phyloP scores from a whole-genome alignment of 2,797 vertebrate species.

The Ptychobarbus kaznakovi region DNA sequence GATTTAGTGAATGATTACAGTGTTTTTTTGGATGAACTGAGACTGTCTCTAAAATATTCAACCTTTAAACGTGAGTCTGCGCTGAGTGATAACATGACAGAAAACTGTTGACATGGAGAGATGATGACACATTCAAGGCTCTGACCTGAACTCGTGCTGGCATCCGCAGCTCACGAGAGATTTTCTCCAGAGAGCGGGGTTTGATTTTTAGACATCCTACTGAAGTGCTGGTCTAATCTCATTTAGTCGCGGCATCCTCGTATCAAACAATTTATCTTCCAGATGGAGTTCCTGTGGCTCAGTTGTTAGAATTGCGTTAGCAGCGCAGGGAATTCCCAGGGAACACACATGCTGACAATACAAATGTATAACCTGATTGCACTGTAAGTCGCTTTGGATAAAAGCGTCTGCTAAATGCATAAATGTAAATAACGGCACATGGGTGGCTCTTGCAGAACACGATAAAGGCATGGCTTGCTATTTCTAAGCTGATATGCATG shows the following conservation, averaged over 20 bases:
- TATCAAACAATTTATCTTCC: slow-evolving; percentile 19
- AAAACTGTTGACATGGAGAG: slow-evolving; percentile 61
- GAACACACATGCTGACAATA: no score
- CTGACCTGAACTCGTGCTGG: slow-evolving; percentile 50
- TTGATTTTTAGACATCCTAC: background rate
- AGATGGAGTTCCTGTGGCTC: no score
- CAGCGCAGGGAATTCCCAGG: no score
- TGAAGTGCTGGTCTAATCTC: slow-evolving; percentile 9
- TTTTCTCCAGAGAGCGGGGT: background rate
- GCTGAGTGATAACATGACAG: slow-evolving; percentile 61
- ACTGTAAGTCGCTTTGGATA: no score
- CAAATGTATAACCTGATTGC: no score
- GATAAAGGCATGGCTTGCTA: slow-evolving; percentile 19
- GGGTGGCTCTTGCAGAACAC: background rate
- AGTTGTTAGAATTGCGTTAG: no score
- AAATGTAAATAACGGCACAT: slow-evolving; percentile 2
- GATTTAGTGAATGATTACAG: background rate
- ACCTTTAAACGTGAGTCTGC: slow-evolving; percentile 56
- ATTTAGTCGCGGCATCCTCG: background rate
- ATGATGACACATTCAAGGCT: slow-evolving; percentile 61
- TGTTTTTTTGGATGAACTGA: background rate
- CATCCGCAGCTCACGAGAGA: slow-evolving; percentile 41
- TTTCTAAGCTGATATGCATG: slow-evolving; percentile 48
- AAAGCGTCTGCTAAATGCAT: no score
- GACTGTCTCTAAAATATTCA: slow-evolving; percentile 58